These are phyloP conservation scores for Netelia virgata DNA, from an alignment of 2,888 invertebrate species.

Conservation along the genomic window DNA sequence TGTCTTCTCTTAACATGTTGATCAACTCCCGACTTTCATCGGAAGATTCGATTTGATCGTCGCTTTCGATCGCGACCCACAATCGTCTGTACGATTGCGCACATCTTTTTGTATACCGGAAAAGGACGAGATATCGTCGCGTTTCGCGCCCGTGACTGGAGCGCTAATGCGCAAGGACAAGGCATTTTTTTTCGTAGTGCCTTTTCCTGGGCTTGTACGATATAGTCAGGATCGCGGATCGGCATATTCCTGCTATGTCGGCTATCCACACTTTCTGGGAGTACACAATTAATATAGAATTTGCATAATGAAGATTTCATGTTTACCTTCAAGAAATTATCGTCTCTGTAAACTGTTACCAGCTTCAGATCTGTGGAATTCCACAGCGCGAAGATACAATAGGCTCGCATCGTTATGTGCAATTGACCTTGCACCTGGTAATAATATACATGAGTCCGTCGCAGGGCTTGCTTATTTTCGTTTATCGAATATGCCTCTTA, in stretches of 20 bases:
- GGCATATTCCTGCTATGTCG: slow-evolving; percentile 59
- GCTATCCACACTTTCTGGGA: slow-evolving; percentile 69
- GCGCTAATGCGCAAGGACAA: too few species aligned
- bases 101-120: background rate
- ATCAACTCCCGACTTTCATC: slow-evolving; percentile 19
- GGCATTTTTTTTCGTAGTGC: background rate
- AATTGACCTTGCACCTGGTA: slow-evolving; percentile 72
- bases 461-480: slow-evolving; percentile 48
- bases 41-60: background rate
- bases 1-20: slow-evolving; percentile 13
- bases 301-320: slow-evolving; percentile 62
- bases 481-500: slow-evolving; percentile 42
- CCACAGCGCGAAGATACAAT: slow-evolving; percentile 67
- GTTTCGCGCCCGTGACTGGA: background rate
- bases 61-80: slow-evolving; percentile 22
- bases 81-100: background rate
- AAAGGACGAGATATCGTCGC: background rate
- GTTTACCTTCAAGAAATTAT: slow-evolving; percentile 63
- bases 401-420: slow-evolving; percentile 63
- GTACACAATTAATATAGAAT: slow-evolving; percentile 65
- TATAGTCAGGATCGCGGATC: slow-evolving; percentile 65
- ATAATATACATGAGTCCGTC: slow-evolving; percentile 62
- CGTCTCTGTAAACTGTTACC: slow-evolving; percentile 57
- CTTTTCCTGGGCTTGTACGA: slow-evolving; percentile 47
- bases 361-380: slow-evolving; percentile 61